These are phyloP conservation scores for Junonia oenone DNA, from an alignment of 2,888 invertebrate species.

Conservation along the genomic window DNA sequence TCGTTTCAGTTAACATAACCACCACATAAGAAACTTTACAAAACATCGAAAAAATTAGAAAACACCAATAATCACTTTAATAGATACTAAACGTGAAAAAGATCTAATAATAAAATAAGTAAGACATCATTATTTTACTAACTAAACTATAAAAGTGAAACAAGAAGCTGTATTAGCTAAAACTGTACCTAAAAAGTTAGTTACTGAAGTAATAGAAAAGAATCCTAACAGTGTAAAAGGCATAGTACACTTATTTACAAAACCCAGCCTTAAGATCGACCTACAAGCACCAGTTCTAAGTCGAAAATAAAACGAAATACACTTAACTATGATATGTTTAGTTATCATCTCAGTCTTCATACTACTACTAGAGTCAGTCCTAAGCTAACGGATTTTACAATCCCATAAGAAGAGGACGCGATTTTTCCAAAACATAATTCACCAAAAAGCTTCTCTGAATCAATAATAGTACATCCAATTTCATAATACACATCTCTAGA, in stretches of 20 bases:
- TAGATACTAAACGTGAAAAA: neutral
- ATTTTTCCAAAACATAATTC: conserved; percentile 68
- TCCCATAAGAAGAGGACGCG: conserved; percentile 78
- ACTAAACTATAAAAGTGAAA: conserved; percentile 1
- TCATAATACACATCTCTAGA: conserved; percentile 76
- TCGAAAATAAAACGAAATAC: conserved; percentile 74
- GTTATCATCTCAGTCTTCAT: conserved; percentile 75
- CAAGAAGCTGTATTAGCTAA: neutral
- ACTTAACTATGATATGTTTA: conserved; percentile 74
- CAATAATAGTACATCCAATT: conserved; percentile 53
- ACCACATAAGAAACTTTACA: conserved; percentile 32
- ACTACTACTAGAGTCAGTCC: conserved; percentile 76
- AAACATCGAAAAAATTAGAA: neutral
- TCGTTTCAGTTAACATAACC: conserved; percentile 12
- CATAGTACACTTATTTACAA: conserved; percentile 72
- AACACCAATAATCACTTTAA: neutral
- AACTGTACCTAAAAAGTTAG: neutral
- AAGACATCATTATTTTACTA: neutral
- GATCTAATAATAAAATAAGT: conserved; percentile 7
- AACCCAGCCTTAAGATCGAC: conserved; percentile 78
- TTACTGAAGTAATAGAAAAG: conserved; percentile 24
- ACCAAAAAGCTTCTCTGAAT: conserved; percentile 69
- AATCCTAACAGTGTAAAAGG: conserved; percentile 68
- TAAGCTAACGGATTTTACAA: conserved; percentile 74
- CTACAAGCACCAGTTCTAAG: conserved; percentile 80